Evolutionary conservation across 2,888 invertebrate species (phyloP).

Genomic region (Melinopterus prodromus): DNA sequence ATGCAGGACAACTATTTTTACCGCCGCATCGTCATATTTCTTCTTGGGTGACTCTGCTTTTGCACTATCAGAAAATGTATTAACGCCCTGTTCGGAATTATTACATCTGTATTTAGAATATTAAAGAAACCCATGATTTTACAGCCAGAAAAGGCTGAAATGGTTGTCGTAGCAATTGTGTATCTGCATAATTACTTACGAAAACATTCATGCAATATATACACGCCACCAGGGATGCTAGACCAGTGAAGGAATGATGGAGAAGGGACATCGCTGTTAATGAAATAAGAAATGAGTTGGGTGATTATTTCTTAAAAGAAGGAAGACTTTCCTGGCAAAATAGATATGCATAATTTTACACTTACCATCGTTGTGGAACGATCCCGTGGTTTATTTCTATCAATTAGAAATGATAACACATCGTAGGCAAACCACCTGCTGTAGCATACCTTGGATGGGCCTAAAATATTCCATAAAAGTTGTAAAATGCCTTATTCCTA

Average conservation of each 20-base stretch:
- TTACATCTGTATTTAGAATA: too few species aligned
- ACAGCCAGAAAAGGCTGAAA: slow-evolving; percentile 41
- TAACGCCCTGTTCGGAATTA: slow-evolving; percentile 41
- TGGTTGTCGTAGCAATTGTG: slow-evolving; percentile 39
- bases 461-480: background rate
- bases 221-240: slow-evolving; percentile 42
- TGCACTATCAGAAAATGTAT: slow-evolving; percentile 34
- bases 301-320: slow-evolving; percentile 30
- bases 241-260: slow-evolving; percentile 34
- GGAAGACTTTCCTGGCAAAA: slow-evolving; percentile 7
- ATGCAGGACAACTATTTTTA: slow-evolving; percentile 12
- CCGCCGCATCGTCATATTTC: slow-evolving; percentile 42
- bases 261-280: slow-evolving; percentile 21
- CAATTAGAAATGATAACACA: background rate
- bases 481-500: too few species aligned
- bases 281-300: slow-evolving; percentile 31
- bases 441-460: background rate
- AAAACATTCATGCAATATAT: slow-evolving; percentile 35
- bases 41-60: slow-evolving; percentile 47
- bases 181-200: slow-evolving; percentile 45
- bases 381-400: background rate
- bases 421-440: slow-evolving; percentile 8
- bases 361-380: too few species aligned
- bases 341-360: too few species aligned
- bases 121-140: slow-evolving; percentile 44